A percentile compares a stretch with the other conserved stretches of the same genome.
Evolutionary conservation across 2,797 vertebrate species (phyloP).

Genomic region (Heliangelus exortis): DNA sequence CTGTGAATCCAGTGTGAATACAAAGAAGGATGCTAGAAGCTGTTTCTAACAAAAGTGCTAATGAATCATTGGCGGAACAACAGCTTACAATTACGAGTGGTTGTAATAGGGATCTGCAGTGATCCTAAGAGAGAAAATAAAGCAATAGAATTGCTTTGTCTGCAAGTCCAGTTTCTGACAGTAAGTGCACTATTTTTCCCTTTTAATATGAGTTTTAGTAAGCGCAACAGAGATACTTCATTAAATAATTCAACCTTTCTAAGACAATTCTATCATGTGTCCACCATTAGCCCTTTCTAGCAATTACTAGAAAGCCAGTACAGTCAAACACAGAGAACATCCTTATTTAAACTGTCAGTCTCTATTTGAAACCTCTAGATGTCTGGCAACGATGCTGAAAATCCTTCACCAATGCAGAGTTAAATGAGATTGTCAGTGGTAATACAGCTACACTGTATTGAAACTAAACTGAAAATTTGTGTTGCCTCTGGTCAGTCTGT

Average conservation of each 20-base stretch:
- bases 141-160: neutral
- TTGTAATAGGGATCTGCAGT: neutral
- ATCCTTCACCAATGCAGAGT: neutral
- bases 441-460: neutral
- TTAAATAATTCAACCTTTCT: slow-evolving; percentile 15
- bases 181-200: neutral
- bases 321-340: neutral
- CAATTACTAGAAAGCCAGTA: neutral
- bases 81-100: neutral
- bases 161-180: neutral
- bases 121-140: neutral
- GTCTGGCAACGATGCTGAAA: neutral
- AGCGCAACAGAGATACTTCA: neutral
- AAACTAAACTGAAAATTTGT: neutral
- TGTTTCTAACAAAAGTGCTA: neutral
- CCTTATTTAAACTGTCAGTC: neutral
- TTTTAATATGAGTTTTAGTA: neutral
- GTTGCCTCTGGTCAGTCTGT: neutral
- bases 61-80: neutral
- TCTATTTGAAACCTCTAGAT: neutral
- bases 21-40: neutral
- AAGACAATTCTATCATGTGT: neutral
- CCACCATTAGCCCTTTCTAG: neutral
- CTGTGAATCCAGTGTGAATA: neutral
- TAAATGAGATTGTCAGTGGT: neutral